Evolutionary conservation across 2,113 vertebrate species (phyloP).

Genomic region (Perognathus longimembris): DNA sequence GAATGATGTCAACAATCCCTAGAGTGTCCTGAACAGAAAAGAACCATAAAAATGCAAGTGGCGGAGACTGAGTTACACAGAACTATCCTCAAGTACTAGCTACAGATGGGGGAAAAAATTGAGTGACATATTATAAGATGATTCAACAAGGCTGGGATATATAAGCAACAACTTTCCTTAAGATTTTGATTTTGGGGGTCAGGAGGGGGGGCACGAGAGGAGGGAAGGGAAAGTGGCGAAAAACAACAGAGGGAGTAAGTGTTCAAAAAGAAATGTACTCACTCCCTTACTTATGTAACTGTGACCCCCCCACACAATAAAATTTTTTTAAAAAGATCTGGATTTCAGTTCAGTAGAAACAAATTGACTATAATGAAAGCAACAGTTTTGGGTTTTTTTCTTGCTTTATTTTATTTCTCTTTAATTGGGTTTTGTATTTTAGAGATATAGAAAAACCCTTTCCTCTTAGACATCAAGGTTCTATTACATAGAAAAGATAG

Average conservation of each 20-base stretch:
- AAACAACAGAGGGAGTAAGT: too few relatives aligned
- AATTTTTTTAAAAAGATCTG: not conserved
- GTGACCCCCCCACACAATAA: too few relatives aligned
- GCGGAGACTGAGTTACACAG: not conserved
- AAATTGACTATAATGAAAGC: not conserved
- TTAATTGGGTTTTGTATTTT: not conserved
- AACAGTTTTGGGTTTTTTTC: not conserved
- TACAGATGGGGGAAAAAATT: not conserved
- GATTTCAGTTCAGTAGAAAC: not conserved
- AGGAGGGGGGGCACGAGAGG: too few relatives aligned
- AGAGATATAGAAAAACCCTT: not conserved
- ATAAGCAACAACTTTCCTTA: not conserved
- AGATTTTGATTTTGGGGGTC: too few relatives aligned
- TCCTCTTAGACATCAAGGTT: not conserved
- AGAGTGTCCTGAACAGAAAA: not conserved
- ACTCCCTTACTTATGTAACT: too few relatives aligned
- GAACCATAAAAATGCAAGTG: not conserved
- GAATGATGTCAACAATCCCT: not conserved
- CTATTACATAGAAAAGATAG: not conserved
- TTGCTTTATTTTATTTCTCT: not conserved
- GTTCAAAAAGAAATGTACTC: too few relatives aligned
- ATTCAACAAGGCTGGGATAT: not conserved
- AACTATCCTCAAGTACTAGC: not conserved
- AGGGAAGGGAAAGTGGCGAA: too few relatives aligned
- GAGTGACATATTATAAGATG: not conserved